A percentile compares a stretch with the other conserved stretches of the same genome.
Conservation (phyloP, 2,888 invertebrate species). For the Gasteruption jaculator region DNA sequence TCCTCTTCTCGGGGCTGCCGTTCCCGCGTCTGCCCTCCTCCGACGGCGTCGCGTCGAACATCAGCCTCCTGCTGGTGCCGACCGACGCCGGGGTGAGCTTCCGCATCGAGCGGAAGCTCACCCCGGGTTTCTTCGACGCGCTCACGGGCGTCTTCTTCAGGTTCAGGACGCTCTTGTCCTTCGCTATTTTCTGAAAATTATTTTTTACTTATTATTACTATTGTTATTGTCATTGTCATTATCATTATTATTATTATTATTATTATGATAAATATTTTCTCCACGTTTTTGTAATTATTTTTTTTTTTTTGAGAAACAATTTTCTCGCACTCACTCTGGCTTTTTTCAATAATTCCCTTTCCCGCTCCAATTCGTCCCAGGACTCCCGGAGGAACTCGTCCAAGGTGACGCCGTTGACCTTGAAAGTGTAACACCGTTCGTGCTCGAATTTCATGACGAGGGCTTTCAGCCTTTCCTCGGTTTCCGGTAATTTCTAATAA, state of each 20-base stretch:
- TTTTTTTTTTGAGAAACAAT: conserved; percentile 18
- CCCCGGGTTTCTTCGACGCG: conserved; percentile 34
- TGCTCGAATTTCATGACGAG: conserved; percentile 51
- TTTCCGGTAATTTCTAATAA: conserved; percentile 62
- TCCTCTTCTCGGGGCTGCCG: conserved; percentile 28
- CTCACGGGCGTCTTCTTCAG: conserved; percentile 43
- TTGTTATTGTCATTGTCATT: background rate
- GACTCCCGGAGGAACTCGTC: conserved; percentile 60
- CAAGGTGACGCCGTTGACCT: conserved; percentile 62
- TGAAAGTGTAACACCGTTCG: conserved; percentile 56
- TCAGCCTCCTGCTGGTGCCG: conserved; percentile 39
- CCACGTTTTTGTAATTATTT: conserved; percentile 20
- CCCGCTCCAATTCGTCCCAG: conserved; percentile 61
- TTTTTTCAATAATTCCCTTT: conserved; percentile 46
- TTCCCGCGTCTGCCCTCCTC: conserved; percentile 31
- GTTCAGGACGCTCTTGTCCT: conserved; percentile 40
- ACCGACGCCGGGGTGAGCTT: conserved; percentile 13
- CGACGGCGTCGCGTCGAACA: conserved; percentile 35
- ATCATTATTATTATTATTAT: conserved; percentile 14
- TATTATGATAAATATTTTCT: conserved; percentile 17
- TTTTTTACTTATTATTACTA: conserved; percentile 55
- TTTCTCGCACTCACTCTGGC: conserved; percentile 35
- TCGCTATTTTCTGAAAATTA: conserved; percentile 56
- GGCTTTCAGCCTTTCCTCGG: conserved; percentile 63
- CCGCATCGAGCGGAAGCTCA: conserved; percentile 11